phyloP scores from a whole-genome alignment of 2,797 vertebrate genomes.

The Poeciliopsis infans region DNA sequence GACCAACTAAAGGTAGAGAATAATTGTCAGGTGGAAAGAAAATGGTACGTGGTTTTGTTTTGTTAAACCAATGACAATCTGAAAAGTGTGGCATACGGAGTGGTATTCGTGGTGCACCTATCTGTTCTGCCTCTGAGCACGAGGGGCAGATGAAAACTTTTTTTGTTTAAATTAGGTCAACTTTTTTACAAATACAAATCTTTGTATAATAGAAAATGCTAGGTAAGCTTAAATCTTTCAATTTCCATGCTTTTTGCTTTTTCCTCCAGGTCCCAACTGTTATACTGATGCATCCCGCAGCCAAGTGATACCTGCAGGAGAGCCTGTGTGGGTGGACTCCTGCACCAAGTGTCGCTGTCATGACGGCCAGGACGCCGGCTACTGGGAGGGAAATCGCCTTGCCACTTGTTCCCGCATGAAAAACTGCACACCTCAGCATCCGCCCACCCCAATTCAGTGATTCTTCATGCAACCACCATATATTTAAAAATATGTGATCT shows the following conservation, averaged over 20 bases:
- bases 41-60: background rate
- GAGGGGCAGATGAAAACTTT: background rate
- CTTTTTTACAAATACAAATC: background rate
- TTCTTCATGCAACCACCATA: slow-evolving; percentile 21
- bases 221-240: background rate
- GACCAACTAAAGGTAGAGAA: background rate
- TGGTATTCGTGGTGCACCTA: background rate
- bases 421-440: slow-evolving; percentile 72
- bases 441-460: slow-evolving; percentile 60
- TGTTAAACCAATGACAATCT: background rate
- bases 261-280: slow-evolving; percentile 85
- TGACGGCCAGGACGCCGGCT: slow-evolving; percentile 85
- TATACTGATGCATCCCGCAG: slow-evolving; percentile 77
- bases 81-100: background rate
- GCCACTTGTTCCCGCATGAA: slow-evolving; percentile 81
- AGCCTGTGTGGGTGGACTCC: slow-evolving; percentile 82
- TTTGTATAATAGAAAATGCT: background rate
- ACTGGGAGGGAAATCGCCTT: slow-evolving; percentile 88
- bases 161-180: background rate
- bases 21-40: background rate
- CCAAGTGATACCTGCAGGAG: slow-evolving; percentile 82
- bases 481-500: slow-evolving; percentile 5
- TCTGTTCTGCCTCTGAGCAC: background rate
- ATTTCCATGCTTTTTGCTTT: background rate
- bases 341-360: slow-evolving; percentile 87